Evolutionary conservation across 2,797 vertebrate genomes (phyloP), one percentile per base, ranked within the genome.

Genomic region (Chelon auratus): DNA sequence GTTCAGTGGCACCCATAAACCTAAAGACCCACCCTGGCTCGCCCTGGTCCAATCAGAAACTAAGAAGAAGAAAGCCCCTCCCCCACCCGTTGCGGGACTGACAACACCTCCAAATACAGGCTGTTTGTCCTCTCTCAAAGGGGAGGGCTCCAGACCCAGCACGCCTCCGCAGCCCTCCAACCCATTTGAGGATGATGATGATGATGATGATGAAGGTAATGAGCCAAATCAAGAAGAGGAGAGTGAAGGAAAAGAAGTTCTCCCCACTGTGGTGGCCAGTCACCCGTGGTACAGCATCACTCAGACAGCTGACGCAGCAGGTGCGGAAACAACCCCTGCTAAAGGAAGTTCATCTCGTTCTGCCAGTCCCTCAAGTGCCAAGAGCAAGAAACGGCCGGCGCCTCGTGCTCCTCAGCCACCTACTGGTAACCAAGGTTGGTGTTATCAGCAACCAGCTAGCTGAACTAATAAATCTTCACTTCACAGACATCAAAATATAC

Each of bases 231-330:
- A 90, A 47, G 85, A 87, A 12, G 93, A 90, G 20, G 88, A 60
- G 1, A 63, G 24, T 0, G 94, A 95, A 43, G 84, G 93, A 45
- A 24, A 42, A 15, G 56, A 17, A 0, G 18, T 87, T 11, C 85
- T 88, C 2, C 50, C 94, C 52, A 47, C 96, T 0, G 58, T 91
- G 17, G 87, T 76, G 50, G 82, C 93, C 5, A 89, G 85, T 70
- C 98, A 99, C 74, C 98, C 98, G 0, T 99, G 98, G 98, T 99
- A 99, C 0, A 92, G 95, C 80, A 99, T 99, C 93, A 96, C 88
- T 2, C 83, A 39, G 52, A 40, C 74, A 0, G 39, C 87, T 8
- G 93, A 94, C 1, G 2, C 80, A 0, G 17, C 94, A 4, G 94
- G 88, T 24, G 47, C 68, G 1, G 88, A 91, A 42, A 72, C 80